Evolutionary conservation across 2,797 vertebrate species (phyloP).

Genomic region (Muscicapa comitata): DNA sequence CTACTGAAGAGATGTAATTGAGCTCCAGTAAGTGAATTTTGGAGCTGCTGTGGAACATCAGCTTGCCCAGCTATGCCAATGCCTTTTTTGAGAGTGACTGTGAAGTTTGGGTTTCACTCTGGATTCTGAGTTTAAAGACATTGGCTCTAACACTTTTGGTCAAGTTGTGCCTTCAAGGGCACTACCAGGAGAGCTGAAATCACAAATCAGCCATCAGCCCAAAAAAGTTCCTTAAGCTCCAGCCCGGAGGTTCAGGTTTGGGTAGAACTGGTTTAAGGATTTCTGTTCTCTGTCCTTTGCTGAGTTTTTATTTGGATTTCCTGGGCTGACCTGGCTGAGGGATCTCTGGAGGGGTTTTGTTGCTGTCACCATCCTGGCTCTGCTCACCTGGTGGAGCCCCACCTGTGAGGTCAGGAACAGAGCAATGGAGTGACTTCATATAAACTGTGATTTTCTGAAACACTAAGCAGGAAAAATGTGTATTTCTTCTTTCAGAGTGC

Average conservation of each 20-base stretch:
- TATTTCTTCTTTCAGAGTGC: not conserved
- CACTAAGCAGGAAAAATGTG: not conserved
- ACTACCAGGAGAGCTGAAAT: not conserved
- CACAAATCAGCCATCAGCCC: not conserved
- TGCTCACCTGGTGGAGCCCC: not conserved
- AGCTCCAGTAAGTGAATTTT: not conserved
- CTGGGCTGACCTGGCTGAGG: not conserved
- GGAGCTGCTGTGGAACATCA: not conserved
- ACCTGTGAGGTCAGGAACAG: not conserved
- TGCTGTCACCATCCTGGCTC: not conserved
- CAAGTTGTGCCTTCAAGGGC: not conserved
- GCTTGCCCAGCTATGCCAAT: not conserved
- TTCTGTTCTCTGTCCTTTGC: accelerated
- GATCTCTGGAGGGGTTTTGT: not conserved
- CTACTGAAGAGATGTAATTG: not conserved
- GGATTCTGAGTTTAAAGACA: not conserved
- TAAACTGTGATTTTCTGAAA: not conserved
- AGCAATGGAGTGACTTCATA: not conserved
- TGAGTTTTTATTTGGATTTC: not conserved
- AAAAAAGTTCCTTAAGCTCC: not conserved
- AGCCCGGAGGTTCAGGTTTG: not conserved
- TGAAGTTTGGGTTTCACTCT: not conserved
- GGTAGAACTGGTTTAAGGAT: accelerated
- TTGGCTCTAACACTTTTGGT: not conserved
- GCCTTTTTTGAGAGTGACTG: not conserved